Conservation (phyloP, 2,113 vertebrate genomes). For the Tiliqua scincoides region DNA sequence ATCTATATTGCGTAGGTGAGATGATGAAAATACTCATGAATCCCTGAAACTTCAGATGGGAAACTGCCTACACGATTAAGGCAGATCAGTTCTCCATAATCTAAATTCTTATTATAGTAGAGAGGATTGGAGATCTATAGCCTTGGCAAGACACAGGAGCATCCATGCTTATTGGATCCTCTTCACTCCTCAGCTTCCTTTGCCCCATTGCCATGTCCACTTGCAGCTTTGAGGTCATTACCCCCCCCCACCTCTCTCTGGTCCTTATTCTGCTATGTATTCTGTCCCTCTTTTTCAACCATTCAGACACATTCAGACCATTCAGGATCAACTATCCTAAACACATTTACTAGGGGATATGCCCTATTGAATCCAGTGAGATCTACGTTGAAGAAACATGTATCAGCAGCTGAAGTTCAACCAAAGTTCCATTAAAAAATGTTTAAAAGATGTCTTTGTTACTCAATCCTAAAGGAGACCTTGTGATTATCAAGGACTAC, state of each 20-base stretch:
- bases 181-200: not conserved
- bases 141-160: not conserved
- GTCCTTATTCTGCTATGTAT: not conserved
- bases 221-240: not conserved
- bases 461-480: fast-evolving
- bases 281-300: not conserved
- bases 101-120: not conserved
- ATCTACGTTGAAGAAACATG: no score
- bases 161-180: not conserved
- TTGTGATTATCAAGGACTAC: fast-evolving
- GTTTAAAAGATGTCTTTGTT: fast-evolving
- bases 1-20: not conserved
- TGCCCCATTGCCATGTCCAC: not conserved
- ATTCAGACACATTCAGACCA: not conserved
- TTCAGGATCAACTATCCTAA: not conserved
- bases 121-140: not conserved
- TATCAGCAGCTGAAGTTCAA: not conserved
- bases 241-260: not conserved
- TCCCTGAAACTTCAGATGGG: not conserved
- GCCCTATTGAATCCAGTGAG: no score
- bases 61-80: not conserved
- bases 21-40: not conserved
- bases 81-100: not conserved
- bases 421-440: fast-evolving
- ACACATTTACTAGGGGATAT: no score